A percentile compares a stretch with the other conserved stretches of the same genome.
phyloP scores from a whole-genome alignment of 1,140 invertebrate species.

The Heliconius himera region DNA sequence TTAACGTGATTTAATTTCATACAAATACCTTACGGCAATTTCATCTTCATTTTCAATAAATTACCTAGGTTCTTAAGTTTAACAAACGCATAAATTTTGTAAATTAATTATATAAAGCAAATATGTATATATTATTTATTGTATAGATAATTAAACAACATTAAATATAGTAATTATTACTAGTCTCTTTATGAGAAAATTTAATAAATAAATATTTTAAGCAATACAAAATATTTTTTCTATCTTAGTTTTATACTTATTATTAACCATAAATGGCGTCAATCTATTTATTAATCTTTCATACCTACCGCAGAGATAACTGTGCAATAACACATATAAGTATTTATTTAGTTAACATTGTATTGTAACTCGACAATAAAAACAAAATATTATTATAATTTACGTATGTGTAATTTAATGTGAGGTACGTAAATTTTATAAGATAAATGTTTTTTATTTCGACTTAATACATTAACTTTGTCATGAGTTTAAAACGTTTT shows the following conservation, averaged over 20 bases:
- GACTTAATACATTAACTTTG: constrained; percentile 69
- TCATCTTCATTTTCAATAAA: constrained; percentile 23
- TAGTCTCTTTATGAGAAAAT: too few relatives aligned
- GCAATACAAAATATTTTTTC: too few relatives aligned
- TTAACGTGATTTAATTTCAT: constrained; percentile 30
- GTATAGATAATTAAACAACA: too few relatives aligned
- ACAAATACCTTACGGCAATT: constrained; percentile 30
- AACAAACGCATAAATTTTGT: background rate
- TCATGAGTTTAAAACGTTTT: constrained; percentile 78
- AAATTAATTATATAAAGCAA: background rate
- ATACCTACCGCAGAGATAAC: too few relatives aligned
- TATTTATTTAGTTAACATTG: too few relatives aligned
- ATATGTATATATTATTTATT: background rate
- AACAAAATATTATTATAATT: constrained; percentile 9
- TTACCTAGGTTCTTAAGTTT: background rate
- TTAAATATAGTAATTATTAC: too few relatives aligned
- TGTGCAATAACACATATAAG: too few relatives aligned
- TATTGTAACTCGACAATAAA: background rate
- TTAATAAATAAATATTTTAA: too few relatives aligned
- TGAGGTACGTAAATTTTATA: constrained; percentile 50
- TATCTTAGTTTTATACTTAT: too few relatives aligned
- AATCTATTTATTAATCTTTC: too few relatives aligned
- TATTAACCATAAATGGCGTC: too few relatives aligned
- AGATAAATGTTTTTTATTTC: constrained; percentile 59
- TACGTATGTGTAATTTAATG: constrained; percentile 43